These are phyloP conservation scores for Scopus umbretta DNA, from an alignment of 2,113 vertebrate genomes.

Conservation along the genomic window DNA sequence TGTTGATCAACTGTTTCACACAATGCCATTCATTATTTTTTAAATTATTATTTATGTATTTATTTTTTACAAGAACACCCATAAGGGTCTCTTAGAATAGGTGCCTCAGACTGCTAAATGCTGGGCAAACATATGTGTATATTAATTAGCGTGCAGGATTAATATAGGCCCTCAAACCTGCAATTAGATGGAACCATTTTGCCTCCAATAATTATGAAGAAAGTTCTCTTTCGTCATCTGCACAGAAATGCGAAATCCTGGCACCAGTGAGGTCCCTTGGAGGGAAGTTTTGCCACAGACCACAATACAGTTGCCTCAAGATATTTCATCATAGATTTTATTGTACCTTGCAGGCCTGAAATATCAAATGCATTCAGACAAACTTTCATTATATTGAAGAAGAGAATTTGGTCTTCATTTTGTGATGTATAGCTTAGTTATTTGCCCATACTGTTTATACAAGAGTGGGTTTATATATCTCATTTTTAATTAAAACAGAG, in stretches of 20 bases:
- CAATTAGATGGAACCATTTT: constrained; percentile 11
- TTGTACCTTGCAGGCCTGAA: not conserved
- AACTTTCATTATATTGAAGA: not conserved
- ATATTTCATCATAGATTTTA: not conserved
- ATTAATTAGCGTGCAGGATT: not conserved
- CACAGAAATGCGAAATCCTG: not conserved
- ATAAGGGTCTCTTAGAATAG: not conserved
- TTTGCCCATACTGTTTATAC: not conserved
- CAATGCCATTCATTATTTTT: not conserved
- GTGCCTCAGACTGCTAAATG: constrained; percentile 3
- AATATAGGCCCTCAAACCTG: not conserved
- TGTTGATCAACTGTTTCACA: not conserved
- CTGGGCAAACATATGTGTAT: not conserved
- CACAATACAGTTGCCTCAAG: not conserved
- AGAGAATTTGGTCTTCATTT: not conserved
- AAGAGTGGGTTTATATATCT: not conserved
- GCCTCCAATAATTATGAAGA: not conserved
- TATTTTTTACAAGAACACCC: constrained; percentile 33
- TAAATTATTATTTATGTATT: not conserved
- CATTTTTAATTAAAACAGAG: constrained; percentile 24
- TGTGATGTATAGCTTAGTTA: not conserved
- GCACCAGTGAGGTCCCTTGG: not conserved
- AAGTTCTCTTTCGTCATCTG: not conserved
- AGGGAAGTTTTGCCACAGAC: not conserved
- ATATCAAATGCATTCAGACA: not conserved